Base-by-base conservation (phyloP, 2,797 vertebrate genomes). In the Myripristis jacobus region DNA sequence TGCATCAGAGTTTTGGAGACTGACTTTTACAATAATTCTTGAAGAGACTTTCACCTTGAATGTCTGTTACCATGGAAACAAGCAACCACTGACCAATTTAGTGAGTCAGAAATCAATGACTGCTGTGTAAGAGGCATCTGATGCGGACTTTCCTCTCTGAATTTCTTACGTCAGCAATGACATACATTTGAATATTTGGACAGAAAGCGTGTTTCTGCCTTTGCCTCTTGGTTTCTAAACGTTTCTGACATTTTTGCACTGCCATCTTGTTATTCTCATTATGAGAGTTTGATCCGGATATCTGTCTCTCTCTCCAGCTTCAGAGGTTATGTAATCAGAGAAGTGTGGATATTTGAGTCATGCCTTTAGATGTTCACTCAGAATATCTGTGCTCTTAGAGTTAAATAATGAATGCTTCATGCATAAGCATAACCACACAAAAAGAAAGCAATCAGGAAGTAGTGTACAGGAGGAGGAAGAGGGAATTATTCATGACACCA, bases 401-500 rank as follows among this genome's bases (percentile, higher is more conserved):
- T 85, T 89, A 72, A 88, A 90, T 88, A 87, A 88, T 89, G 69
- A 86, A 85, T 85, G 70, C 1, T 73, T 87, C 84, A 88, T 85
- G 81, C 81, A 86, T 85, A 84, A 85, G 89, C 88, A 84, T 81
- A 82, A 67, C 78, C 83, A 84, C 88, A 80, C 75, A 80, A 77
- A 85, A 70, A 67, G 76, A 78, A 52, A 75, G 75, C 57, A 73
- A 80, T 78, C 85, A 86, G 86, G 90, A 92, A 89, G 86, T 71
- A 68, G 70, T 71, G 70, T 51, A 65, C 81, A 78, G 81, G 68
- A 83, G 70, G 66, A 87, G 68, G 60, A 65, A 56, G 74, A 71
- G 65, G 79, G 77, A 88, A 90, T 91, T 86, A 92, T 92, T 92
- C 62, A 92, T 92, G 86, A 85, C 53, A 34, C 86, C 83, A 87